phyloP scores from a whole-genome alignment of 2,888 invertebrate species.

The Acleris cristana region DNA sequence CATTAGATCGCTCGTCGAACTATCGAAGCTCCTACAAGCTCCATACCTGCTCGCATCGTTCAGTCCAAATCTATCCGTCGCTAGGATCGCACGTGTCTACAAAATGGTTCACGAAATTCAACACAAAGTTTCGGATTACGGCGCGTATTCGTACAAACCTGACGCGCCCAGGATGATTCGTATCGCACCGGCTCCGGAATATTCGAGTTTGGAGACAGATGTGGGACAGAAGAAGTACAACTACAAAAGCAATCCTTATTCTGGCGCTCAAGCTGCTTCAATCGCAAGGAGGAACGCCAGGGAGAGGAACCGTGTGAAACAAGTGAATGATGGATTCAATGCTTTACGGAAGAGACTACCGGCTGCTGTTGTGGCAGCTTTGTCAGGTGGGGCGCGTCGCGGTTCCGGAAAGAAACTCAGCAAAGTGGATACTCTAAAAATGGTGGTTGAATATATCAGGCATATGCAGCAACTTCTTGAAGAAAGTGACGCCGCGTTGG shows the following conservation, averaged over 20 bases:
- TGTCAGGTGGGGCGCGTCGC: slow-evolving; percentile 86
- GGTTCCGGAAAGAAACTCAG: slow-evolving; percentile 93
- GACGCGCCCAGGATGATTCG: slow-evolving; percentile 70
- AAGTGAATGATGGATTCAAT: slow-evolving; percentile 96
- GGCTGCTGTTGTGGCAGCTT: slow-evolving; percentile 88
- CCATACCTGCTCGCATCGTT: slow-evolving; percentile 43
- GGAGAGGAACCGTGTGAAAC: slow-evolving; percentile 96
- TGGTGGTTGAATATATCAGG: slow-evolving; percentile 96
- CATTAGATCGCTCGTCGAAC: slow-evolving; percentile 60
- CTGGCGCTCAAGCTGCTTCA: slow-evolving; percentile 89
- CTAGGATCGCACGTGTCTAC: slow-evolving; percentile 38
- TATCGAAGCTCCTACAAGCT: slow-evolving; percentile 54
- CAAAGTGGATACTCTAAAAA: slow-evolving; percentile 94
- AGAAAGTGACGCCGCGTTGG: slow-evolving; percentile 85
- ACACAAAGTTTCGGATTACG: slow-evolving; percentile 49
- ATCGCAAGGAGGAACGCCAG: slow-evolving; percentile 96
- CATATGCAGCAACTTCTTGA: slow-evolving; percentile 90
- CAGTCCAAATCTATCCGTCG: slow-evolving; percentile 35
- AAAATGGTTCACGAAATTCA: slow-evolving; percentile 62
- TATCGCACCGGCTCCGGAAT: slow-evolving; percentile 81
- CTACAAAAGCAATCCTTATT: slow-evolving; percentile 80
- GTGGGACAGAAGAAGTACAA: slow-evolving; percentile 87
- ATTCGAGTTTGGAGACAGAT: slow-evolving; percentile 55
- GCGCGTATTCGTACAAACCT: slow-evolving; percentile 46
- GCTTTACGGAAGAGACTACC: slow-evolving; percentile 94